Evolutionary conservation across 2,888 invertebrate genomes (phyloP).

Genomic region (Cantharis lateralis): DNA sequence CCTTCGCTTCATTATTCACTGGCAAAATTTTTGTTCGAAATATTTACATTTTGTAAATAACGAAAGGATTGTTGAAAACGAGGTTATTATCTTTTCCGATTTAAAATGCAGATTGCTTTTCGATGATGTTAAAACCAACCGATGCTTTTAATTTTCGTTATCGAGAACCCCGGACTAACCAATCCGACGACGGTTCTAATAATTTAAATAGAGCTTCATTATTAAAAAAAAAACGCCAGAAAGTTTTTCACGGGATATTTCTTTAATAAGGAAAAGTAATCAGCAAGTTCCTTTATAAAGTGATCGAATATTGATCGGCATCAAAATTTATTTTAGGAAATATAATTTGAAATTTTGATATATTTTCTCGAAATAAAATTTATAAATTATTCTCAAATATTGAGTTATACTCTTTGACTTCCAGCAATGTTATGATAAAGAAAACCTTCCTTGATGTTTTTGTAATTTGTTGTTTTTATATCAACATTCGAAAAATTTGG

Average conservation of each 20-base stretch:
- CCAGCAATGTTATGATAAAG: background rate
- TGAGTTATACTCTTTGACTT: background rate
- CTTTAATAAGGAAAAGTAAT: background rate
- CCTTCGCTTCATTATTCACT: background rate
- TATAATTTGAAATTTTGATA: background rate
- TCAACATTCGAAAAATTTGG: no score
- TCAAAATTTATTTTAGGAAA: background rate
- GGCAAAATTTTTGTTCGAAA: background rate
- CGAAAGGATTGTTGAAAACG: background rate
- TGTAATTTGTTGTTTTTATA: background rate
- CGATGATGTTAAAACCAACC: conserved; percentile 9
- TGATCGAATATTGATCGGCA: background rate
- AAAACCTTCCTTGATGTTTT: background rate
- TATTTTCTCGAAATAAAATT: background rate
- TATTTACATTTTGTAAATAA: background rate
- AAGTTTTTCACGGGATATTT: conserved; percentile 8
- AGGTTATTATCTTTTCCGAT: background rate
- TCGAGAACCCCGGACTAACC: conserved; percentile 10
- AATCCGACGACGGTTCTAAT: conserved; percentile 15
- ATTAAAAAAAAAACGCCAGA: conserved; percentile 6
- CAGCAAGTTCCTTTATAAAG: background rate
- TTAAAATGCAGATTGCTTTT: conserved; percentile 24
- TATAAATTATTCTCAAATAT: background rate
- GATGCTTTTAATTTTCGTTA: conserved; percentile 15
- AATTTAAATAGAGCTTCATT: conserved; percentile 19